These are phyloP conservation scores for Rousettus madagascariensis DNA, from an alignment of 2,797 vertebrate species.

Conservation along the genomic window DNA sequence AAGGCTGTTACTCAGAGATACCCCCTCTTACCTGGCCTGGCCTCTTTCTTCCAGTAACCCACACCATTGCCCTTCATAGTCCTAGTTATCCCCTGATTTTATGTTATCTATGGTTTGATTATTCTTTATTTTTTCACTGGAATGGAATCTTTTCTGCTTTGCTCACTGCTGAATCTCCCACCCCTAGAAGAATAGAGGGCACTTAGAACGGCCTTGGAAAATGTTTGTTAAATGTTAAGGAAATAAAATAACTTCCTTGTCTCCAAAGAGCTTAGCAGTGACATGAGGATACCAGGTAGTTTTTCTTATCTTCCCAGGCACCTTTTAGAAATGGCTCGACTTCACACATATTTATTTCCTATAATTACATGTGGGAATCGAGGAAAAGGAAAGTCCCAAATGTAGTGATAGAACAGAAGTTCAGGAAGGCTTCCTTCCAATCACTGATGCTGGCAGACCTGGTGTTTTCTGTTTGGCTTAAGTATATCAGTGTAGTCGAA, in stretches of 20 bases:
- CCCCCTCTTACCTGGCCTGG: not conserved
- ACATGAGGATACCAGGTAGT: not conserved
- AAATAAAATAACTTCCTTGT: conserved; percentile 1
- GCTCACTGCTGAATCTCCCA: not conserved
- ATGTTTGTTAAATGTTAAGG: not conserved
- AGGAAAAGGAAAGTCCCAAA: conserved; percentile 44
- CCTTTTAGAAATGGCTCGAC: conserved; percentile 52
- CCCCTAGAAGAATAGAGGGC: not conserved
- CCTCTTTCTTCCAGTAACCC: not conserved
- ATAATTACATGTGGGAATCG: conserved; percentile 56
- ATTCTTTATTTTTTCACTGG: not conserved
- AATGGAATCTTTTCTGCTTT: not conserved
- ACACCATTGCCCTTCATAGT: not conserved
- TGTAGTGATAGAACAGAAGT: not conserved
- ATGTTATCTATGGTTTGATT: not conserved
- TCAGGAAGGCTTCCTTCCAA: conserved; percentile 28
- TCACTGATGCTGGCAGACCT: not conserved
- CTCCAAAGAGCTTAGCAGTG: not conserved
- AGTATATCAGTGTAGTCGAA: not conserved
- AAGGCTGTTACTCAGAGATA: not conserved
- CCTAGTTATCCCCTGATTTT: not conserved
- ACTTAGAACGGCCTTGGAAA: not conserved
- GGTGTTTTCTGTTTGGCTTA: not conserved
- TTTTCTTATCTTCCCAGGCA: not conserved
- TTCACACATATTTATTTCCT: conserved; percentile 64